phyloP scores from a whole-genome alignment of 2,888 invertebrate species.

The Scaptomyza caliginosa region DNA sequence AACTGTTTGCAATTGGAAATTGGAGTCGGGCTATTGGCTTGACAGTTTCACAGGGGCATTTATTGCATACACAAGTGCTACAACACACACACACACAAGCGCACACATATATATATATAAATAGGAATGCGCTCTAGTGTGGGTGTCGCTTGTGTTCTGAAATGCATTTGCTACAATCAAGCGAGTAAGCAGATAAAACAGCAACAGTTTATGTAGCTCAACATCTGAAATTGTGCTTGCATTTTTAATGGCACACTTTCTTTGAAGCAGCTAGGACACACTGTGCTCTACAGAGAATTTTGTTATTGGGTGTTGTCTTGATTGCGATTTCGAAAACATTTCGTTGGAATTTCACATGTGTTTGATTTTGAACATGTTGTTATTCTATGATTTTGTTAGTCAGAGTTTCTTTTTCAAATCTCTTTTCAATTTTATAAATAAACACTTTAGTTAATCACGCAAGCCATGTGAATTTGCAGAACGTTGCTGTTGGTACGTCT shows the following conservation, averaged over 20 bases:
- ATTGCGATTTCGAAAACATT: slow-evolving; percentile 4
- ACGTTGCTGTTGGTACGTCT: not conserved
- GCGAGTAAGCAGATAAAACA: slow-evolving; percentile 5
- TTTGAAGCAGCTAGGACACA: not conserved
- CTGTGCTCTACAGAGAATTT: not conserved
- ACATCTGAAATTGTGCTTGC: slow-evolving; percentile 12
- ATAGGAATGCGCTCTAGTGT: not conserved
- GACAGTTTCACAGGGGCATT: slow-evolving; percentile 37
- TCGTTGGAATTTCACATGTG: not conserved
- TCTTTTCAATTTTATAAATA: not conserved
- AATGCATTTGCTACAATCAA: slow-evolving; percentile 25
- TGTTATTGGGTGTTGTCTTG: not conserved
- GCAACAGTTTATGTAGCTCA: slow-evolving; percentile 33
- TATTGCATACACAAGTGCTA: slow-evolving; percentile 36
- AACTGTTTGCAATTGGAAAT: slow-evolving; percentile 24
- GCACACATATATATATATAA: not conserved
- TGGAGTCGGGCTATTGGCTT: slow-evolving; percentile 23
- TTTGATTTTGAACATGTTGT: not conserved
- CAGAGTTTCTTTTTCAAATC: not conserved
- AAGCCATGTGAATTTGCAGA: not conserved
- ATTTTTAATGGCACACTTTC: slow-evolving; percentile 21
- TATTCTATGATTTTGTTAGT: not conserved
- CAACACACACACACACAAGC: not conserved
- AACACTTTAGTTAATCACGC: not conserved
- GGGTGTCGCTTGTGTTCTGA: not conserved